Evolutionary conservation across 2,113 vertebrate genomes (phyloP), one percentile per base, ranked within the genome.

Genomic region (Dinomys branickii): DNA sequence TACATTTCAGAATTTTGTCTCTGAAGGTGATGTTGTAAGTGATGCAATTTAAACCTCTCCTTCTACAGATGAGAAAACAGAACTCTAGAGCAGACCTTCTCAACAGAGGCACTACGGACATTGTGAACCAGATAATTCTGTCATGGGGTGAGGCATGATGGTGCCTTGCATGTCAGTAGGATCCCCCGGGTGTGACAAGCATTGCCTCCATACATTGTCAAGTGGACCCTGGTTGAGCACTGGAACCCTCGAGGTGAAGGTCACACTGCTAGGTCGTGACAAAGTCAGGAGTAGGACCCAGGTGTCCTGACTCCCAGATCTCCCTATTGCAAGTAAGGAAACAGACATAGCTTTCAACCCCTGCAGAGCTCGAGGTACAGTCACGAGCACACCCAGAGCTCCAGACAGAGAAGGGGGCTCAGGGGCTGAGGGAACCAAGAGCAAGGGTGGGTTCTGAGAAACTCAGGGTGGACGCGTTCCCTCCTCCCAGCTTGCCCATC

Each of bases 1-100:
- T 30, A 7, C 56, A 75, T 94, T 77, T 94, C 78, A 78, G 50
- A 88, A 90, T 77, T 80, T 59, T 63, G 19, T 92, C 59, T 94
- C 61, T 10, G 14, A 78, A 94, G 86, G 38, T 56, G 24, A 12
- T 71, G 89, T 73, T 80, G 59, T 35, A 30, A 91, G 71, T 85
- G 71, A 88, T 47, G 1, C 3, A 50, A 91, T 58, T 30, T 78
- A 67, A 91, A 85, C 2, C 41, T 89, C 56, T 89, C 10, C 9
- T n/a, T 92, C 85, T 61, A n/a, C 54, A 80, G 24, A n/a, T 28
- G 28, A 91, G 30, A 86, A 96, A 93, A 38, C 41, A 78, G 82
- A 87, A n/a, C n/a, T 59, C 22, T 11, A 56, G 44, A 41, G 17
- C 58, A 50, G n/a, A 24, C 9, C 30, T 92, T 85, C 75, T 58